phyloP scores from a whole-genome alignment of 2,888 invertebrate genomes.

The Platycnemis pennipes region DNA sequence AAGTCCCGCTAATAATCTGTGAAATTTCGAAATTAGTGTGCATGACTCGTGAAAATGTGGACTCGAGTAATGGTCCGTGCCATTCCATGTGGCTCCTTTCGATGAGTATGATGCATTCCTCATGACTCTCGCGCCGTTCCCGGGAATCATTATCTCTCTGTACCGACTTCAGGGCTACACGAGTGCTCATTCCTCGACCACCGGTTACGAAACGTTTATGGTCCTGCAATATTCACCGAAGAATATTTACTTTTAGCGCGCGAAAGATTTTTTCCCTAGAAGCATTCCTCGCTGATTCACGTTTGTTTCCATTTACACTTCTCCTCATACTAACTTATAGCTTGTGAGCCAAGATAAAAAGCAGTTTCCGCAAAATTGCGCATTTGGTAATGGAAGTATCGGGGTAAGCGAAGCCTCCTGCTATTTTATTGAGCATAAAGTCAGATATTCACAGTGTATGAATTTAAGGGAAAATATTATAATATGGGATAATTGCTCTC shows the following conservation, averaged over 20 bases:
- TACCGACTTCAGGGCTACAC: background rate
- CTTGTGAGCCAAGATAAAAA: background rate
- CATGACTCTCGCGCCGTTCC: background rate
- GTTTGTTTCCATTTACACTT: background rate
- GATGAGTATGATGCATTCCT: background rate
- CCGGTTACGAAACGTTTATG: background rate
- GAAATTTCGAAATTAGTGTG: too few species aligned
- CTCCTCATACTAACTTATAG: background rate
- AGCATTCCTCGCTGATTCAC: background rate
- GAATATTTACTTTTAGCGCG: background rate
- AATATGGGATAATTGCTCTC: too few species aligned
- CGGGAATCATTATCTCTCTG: background rate
- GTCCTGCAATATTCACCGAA: background rate
- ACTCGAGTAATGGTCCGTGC: too few species aligned
- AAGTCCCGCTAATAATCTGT: too few species aligned
- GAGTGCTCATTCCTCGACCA: background rate
- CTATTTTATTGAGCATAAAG: background rate
- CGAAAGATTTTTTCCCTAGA: background rate
- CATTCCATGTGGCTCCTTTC: too few species aligned
- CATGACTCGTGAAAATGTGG: too few species aligned
- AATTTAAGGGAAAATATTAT: background rate
- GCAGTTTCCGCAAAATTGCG: background rate
- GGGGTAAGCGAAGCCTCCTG: background rate
- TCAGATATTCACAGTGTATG: background rate
- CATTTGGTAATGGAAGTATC: background rate